These are phyloP conservation scores for Diadema setosum DNA, from an alignment of 35 echinoderm and acorn worm species.

Conservation along the genomic window DNA sequence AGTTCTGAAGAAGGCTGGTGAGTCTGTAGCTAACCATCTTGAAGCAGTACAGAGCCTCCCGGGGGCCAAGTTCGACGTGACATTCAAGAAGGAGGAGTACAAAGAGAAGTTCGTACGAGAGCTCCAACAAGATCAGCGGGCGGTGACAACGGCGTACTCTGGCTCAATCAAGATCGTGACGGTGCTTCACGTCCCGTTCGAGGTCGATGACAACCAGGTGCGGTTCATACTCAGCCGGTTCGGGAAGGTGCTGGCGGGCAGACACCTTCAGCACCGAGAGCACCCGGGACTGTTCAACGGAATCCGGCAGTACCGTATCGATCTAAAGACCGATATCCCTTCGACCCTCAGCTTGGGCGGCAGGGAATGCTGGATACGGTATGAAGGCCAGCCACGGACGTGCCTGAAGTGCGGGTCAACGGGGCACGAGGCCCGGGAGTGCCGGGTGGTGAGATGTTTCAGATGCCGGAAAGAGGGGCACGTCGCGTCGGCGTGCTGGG, in stretches of 20 bases:
- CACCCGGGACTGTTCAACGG: constrained; percentile 25
- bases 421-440: constrained; percentile 7
- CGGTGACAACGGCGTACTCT: background rate
- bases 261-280: background rate
- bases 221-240: background rate
- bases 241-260: constrained; percentile 1
- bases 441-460: background rate
- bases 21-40: background rate
- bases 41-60: background rate
- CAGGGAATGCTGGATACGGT: constrained; percentile 15
- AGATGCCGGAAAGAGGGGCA: background rate
- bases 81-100: background rate
- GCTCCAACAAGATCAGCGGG: background rate
- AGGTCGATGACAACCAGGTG: background rate
- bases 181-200: background rate
- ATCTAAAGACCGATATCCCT: background rate
- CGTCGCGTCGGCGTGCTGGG: too few relatives aligned
- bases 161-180: background rate
- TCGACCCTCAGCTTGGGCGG: background rate
- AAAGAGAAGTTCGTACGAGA: background rate
- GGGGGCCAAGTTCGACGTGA: background rate
- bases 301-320: background rate
- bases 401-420: constrained; percentile 10
- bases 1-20: background rate
- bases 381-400: constrained; percentile 25